Percentiles rank a stretch among this genome's conserved stretches.
Conservation (phyloP, 2,888 invertebrate species). For the Synergus laeviventris region DNA sequence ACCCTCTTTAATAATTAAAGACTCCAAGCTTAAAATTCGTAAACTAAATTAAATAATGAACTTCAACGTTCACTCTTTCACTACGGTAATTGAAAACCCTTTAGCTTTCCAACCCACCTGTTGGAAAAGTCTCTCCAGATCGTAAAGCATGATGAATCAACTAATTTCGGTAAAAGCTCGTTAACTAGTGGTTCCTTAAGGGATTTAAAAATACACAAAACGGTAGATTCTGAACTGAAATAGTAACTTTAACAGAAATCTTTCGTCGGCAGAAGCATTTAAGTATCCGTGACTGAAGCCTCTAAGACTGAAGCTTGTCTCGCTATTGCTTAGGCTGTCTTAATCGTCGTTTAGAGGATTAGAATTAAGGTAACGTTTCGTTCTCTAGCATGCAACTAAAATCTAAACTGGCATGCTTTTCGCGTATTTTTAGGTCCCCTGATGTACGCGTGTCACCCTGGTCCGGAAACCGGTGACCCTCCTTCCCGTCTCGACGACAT, state of each 20-base stretch:
- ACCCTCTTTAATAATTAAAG: background rate
- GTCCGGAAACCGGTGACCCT: slow-evolving; percentile 43
- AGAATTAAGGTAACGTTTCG: slow-evolving; percentile 33
- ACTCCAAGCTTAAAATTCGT: background rate
- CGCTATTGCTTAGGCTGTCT: slow-evolving; percentile 10
- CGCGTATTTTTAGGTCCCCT: slow-evolving; percentile 44
- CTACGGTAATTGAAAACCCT: background rate
- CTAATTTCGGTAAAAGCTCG: slow-evolving; percentile 17
- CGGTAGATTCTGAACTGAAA: background rate
- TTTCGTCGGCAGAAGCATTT: slow-evolving; percentile 1
- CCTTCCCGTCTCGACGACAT: slow-evolving; percentile 38
- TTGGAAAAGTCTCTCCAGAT: background rate
- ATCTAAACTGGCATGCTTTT: slow-evolving; percentile 42
- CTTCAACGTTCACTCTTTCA: background rate
- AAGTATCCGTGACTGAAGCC: background rate
- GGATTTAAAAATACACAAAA: slow-evolving; percentile 7
- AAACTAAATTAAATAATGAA: too few relatives aligned
- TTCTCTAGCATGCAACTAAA: slow-evolving; percentile 39
- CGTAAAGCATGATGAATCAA: background rate
- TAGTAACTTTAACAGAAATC: slow-evolving; percentile 12
- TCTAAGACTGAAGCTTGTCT: background rate
- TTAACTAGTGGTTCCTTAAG: background rate
- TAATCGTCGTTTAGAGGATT: slow-evolving; percentile 30
- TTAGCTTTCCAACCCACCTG: background rate
- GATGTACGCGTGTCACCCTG: slow-evolving; percentile 42